Percentiles rank a stretch among this genome's conserved stretches.
Evolutionary conservation across 2,113 vertebrate genomes (phyloP).

Genomic region (Grantiella picta): DNA sequence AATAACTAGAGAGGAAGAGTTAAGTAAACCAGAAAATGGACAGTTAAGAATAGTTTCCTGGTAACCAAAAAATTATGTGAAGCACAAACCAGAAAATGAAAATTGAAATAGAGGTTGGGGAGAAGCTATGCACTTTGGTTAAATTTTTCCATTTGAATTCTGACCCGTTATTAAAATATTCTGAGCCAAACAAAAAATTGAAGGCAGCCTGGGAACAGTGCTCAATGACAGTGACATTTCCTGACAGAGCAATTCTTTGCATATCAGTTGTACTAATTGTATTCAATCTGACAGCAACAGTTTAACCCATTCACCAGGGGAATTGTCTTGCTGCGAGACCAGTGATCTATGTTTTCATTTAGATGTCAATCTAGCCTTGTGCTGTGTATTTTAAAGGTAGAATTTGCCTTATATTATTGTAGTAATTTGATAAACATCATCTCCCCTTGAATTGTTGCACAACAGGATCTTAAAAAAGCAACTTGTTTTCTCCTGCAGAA

Average conservation of each 20-base stretch:
- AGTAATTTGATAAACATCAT: neutral
- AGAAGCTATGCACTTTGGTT: constrained; percentile 50
- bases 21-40: constrained; percentile 43
- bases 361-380: constrained; percentile 58
- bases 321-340: constrained; percentile 50
- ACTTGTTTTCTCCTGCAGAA: neutral
- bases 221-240: constrained; percentile 78
- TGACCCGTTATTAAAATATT: constrained; percentile 75
- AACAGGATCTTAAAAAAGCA: neutral
- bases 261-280: constrained; percentile 75
- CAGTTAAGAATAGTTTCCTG: constrained; percentile 33
- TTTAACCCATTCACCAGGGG: constrained; percentile 76
- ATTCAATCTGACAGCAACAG: constrained; percentile 71
- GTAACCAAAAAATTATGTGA: constrained; percentile 32
- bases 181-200: constrained; percentile 71
- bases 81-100: constrained; percentile 39
- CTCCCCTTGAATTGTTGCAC: neutral
- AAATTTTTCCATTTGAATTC: constrained; percentile 69
- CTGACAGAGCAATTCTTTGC: constrained; percentile 79
- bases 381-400: constrained; percentile 39
- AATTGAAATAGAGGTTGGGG: constrained; percentile 16
- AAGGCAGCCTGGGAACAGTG: constrained; percentile 62
- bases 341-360: constrained; percentile 63
- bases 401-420: constrained; percentile 46
- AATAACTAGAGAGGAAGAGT: neutral